These are phyloP conservation scores for Philaenus spumarius DNA, from an alignment of 1,140 invertebrate species.

Conservation along the genomic window DNA sequence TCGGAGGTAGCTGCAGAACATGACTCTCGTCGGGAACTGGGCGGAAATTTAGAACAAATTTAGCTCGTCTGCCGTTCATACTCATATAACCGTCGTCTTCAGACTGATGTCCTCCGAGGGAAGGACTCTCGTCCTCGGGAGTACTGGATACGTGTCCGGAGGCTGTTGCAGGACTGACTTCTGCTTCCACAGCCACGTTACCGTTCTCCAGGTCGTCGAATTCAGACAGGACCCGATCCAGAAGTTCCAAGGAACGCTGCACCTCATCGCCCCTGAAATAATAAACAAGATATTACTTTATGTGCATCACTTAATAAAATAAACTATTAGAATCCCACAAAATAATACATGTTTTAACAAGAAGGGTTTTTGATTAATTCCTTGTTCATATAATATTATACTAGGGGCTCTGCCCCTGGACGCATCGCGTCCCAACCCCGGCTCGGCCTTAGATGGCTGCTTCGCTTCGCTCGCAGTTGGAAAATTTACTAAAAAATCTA, in stretches of 20 bases:
- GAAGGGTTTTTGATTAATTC: too few species aligned
- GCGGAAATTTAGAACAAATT: conserved; percentile 16
- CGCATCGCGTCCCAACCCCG: too few species aligned
- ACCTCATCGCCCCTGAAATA: conserved; percentile 65
- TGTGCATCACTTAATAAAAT: too few species aligned
- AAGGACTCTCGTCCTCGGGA: conserved; percentile 51
- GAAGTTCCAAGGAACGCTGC: conserved; percentile 71
- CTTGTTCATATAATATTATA: too few species aligned
- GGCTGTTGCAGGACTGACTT: conserved; percentile 25
- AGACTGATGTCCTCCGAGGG: conserved; percentile 64
- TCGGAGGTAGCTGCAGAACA: conserved; percentile 44
- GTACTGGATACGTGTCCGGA: too few species aligned
- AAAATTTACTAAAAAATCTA: too few species aligned
- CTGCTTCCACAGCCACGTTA: conserved; percentile 30
- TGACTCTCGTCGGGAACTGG: conserved; percentile 40
- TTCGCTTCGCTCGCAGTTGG: too few species aligned
- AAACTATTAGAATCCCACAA: too few species aligned
- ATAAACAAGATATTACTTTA: too few species aligned
- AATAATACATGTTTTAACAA: too few species aligned
- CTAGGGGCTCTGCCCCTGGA: too few species aligned
- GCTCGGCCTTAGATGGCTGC: too few species aligned
- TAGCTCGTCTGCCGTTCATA: conserved; percentile 67
- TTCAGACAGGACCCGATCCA: conserved; percentile 80
- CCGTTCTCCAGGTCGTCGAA: conserved; percentile 69
- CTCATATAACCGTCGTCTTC: conserved; percentile 87